Evolutionary conservation across 1,140 invertebrate species (phyloP).

Genomic region (Thalassaphorura encarpata): DNA sequence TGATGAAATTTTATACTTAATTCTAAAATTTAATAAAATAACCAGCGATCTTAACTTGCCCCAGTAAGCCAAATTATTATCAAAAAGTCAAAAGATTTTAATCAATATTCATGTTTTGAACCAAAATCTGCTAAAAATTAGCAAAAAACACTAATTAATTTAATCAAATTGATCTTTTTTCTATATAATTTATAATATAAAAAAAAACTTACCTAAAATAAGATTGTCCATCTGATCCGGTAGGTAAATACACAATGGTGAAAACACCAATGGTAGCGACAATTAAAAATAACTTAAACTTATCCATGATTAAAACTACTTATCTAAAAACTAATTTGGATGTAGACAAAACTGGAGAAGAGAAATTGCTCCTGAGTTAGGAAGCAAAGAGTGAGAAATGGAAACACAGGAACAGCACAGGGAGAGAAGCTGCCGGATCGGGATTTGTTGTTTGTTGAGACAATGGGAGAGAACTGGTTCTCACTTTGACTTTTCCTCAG

Average conservation of each 20-base stretch:
- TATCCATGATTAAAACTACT: slow-evolving; percentile 23
- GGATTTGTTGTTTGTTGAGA: background rate
- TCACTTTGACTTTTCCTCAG: background rate
- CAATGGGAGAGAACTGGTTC: background rate
- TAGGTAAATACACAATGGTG: slow-evolving; percentile 26
- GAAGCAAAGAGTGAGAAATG: background rate
- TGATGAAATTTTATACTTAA: too few relatives aligned
- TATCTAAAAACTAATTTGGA: background rate
- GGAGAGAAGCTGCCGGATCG: too few relatives aligned
- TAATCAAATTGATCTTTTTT: too few relatives aligned
- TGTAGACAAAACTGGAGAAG: background rate
- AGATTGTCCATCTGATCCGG: slow-evolving; percentile 28
- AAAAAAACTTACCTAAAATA: slow-evolving; percentile 33
- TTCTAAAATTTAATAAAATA: too few relatives aligned
- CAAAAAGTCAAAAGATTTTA: too few relatives aligned
- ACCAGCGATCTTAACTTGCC: too few relatives aligned
- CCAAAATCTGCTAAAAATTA: too few relatives aligned
- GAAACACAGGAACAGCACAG: background rate
- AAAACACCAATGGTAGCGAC: slow-evolving; percentile 24
- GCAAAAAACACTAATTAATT: too few relatives aligned
- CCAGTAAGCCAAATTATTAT: too few relatives aligned
- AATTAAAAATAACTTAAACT: slow-evolving; percentile 28
- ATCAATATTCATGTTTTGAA: too few relatives aligned
- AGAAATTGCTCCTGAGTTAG: background rate
- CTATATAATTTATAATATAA: background rate